Conservation (phyloP, 2,888 invertebrate species). For the Dynastes grantii region DNA sequence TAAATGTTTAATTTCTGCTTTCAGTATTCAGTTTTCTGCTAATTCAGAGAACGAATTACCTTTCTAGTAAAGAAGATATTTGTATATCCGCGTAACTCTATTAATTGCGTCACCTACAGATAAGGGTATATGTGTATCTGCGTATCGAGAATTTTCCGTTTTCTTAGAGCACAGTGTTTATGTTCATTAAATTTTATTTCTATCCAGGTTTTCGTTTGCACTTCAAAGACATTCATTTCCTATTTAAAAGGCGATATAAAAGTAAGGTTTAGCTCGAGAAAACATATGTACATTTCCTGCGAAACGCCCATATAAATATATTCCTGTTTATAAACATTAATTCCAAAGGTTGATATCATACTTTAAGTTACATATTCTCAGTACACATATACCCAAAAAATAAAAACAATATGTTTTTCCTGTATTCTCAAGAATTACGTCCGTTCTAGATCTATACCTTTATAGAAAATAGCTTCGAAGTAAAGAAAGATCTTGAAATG, state of each 20-base stretch:
- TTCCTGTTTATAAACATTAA: not conserved
- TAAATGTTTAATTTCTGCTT: constrained; percentile 20
- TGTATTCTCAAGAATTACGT: no score
- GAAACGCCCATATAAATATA: not conserved
- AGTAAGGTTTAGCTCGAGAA: not conserved
- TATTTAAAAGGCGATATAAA: not conserved
- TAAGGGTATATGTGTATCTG: not conserved
- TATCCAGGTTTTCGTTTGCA: not conserved
- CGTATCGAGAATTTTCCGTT: not conserved
- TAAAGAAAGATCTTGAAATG: no score
- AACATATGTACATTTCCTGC: not conserved
- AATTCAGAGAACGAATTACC: not conserved
- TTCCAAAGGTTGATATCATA: not conserved
- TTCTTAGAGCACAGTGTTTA: not conserved
- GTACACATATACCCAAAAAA: no score
- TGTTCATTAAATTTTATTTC: not conserved
- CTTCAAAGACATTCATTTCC: not conserved
- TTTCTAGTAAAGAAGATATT: constrained; percentile 1
- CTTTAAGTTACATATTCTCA: no score
- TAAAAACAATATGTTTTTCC: no score
- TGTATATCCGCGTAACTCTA: not conserved
- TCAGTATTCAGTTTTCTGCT: not conserved
- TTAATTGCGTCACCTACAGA: not conserved
- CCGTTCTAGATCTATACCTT: no score
- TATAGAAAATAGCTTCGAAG: no score